Evolutionary conservation across 2,113 vertebrate species (phyloP), one percentile per base, ranked within the genome.

Genomic region (Ptychochromis oligacanthus): DNA sequence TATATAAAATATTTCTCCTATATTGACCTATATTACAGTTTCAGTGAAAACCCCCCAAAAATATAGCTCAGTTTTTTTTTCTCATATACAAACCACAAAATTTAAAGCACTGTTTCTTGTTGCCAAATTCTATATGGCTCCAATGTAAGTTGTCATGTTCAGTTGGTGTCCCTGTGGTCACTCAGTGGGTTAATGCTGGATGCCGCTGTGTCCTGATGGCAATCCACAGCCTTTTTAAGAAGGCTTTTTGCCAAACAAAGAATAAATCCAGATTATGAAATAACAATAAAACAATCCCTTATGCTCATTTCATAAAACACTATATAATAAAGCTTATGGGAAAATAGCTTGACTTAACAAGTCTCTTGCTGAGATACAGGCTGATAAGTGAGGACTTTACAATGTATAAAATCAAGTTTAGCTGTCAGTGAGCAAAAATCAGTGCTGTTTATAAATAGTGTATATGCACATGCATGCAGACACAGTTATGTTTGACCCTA

Each of bases 211-310:
- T 34, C 40, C 75, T 3, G 58, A 85, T 76, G 49, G 26, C 75
- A 22, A 62, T 57, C 65, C 82, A 94, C 92, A 93, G 85, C 88
- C 82, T 89, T 93, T 89, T 85, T 91, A 89, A 88, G 93, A 90
- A 82, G 86, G 90, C 90, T 93, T 92, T 95, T 90, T 91, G 88
- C 90, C 88, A 88, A 90, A 94, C 92, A 94, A 94, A 87, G 76
- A 84, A 94, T 95, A 95, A 96, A 94, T 78, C 91, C 94, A 91
- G 94, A 93, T 96, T 96, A 95, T 92, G 31, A 93, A 93, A 89
- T 90, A 94, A 95, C 91, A 94, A 93, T 94, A 93, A 95, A 94
- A 93, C 93, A 93, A 93, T 91, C 88, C 89, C 91, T 89, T 93
- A 89, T 94, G 90, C 88, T 95, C 93, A 92, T 95, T 92, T 94